These are phyloP conservation scores for Fragum fragum DNA, from an alignment of 2,888 invertebrate genomes.

Conservation along the genomic window DNA sequence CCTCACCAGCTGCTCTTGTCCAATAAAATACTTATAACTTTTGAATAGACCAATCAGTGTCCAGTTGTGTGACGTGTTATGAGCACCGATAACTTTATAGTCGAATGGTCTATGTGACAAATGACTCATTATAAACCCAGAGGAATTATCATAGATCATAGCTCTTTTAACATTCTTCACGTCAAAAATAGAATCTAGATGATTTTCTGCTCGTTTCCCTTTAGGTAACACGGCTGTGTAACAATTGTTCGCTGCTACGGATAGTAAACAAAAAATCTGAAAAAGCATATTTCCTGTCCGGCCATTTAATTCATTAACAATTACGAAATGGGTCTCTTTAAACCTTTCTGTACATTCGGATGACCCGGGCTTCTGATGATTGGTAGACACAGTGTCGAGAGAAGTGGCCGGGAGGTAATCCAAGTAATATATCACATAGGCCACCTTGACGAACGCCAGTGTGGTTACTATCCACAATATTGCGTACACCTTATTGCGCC, in stretches of 20 bases:
- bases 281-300: conserved; percentile 10
- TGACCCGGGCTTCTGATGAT: not conserved
- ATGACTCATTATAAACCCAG: not conserved
- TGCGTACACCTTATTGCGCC: too few relatives aligned
- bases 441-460: too few relatives aligned
- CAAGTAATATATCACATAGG: too few relatives aligned
- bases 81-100: not conserved
- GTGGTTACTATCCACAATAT: too few relatives aligned
- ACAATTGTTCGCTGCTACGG: not conserved
- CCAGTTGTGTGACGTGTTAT: not conserved
- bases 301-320: not conserved
- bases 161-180: conserved; percentile 4
- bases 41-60: not conserved
- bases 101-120: not conserved
- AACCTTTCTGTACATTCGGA: not conserved
- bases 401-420: not conserved
- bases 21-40: conserved; percentile 12
- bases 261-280: conserved; percentile 9
- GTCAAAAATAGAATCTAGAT: not conserved
- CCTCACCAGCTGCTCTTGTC: not conserved
- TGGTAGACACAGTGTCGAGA: not conserved
- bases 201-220: not conserved
- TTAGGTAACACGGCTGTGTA: not conserved
- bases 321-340: not conserved
- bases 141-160: not conserved